phyloP scores from a whole-genome alignment of 35 echinoderm and acorn worm genomes.

The Lytechinus variegatus region DNA sequence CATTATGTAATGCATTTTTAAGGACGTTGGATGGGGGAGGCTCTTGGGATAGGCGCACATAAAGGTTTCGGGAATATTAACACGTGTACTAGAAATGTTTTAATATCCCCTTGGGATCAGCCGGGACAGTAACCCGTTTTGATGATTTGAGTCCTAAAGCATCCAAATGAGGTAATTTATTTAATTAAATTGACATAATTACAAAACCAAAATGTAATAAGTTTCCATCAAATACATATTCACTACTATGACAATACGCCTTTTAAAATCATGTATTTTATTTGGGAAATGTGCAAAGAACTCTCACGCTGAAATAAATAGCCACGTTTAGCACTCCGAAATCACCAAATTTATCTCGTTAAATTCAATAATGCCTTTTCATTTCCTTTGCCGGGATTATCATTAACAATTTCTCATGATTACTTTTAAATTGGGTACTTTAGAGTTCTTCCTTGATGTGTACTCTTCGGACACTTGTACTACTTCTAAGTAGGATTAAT shows the following conservation, averaged over 20 bases:
- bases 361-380: neutral
- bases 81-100: too few relatives aligned
- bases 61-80: too few relatives aligned
- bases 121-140: too few relatives aligned
- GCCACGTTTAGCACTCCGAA: neutral
- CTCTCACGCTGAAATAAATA: neutral
- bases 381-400: neutral
- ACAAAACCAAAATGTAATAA: neutral
- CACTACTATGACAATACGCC: neutral
- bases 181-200: neutral
- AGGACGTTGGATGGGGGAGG: too few relatives aligned
- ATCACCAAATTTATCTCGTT: neutral
- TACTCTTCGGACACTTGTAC: neutral
- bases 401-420: neutral
- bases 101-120: too few relatives aligned
- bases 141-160: too few relatives aligned
- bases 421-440: neutral
- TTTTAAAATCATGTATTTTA: neutral
- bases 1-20: too few relatives aligned
- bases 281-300: neutral
- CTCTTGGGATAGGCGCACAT: too few relatives aligned
- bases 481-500: neutral
- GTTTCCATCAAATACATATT: neutral
- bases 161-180: neutral
- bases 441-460: neutral